Base-by-base conservation (phyloP, 2,888 invertebrate genomes). In the Callosobruchus maculatus region DNA sequence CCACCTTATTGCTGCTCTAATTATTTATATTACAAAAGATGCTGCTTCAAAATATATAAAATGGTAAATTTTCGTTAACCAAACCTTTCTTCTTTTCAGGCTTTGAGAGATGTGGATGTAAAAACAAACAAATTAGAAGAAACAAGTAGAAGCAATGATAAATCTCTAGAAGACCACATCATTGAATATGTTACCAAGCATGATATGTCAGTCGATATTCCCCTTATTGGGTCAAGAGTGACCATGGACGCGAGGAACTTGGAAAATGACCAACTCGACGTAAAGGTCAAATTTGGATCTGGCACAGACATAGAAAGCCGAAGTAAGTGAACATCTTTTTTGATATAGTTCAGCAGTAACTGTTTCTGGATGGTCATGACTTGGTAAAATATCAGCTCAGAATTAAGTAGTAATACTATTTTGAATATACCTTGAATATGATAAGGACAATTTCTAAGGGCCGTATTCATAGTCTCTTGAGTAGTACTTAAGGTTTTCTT, bases 241-340 rank as follows among this genome's bases (percentile, higher is more conserved):
- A 93, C 93, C 76, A 90, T 95, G 76, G 93, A 93, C 84, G 93
- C 94, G 7, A 91, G 93, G 82, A 93, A 93, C 86, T 88, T 95
- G 77, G 93, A 93, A 84, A 90, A 92, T 75, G 93, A 94, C 81
- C 93, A 94, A 86, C 87, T 95, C 74, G 91, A 90, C 84, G 87
- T 95, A 74, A 93, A 93, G 86, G 88, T 95, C 76, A 92, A 93
- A 83, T 89, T 92, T 81, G 86, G 88, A 49, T 49, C 49, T 3
- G 49, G 49, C 4, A 49, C 4, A 18, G 49, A 49, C 49, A 18
- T 13, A 7, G 49, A 81, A 81, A 77, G 84, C 88, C 74, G 80
- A 84, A 49, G 49, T 49, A 49, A 49, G 49, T 49, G 13, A 30
- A 30, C 30, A 30, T 9, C 30, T 9, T 30, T 30, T 30, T 30